A percentile compares a stretch with the other conserved stretches of the same genome.
phyloP scores from a whole-genome alignment of 2,888 invertebrate species.

The Rhagonycha fulva region DNA sequence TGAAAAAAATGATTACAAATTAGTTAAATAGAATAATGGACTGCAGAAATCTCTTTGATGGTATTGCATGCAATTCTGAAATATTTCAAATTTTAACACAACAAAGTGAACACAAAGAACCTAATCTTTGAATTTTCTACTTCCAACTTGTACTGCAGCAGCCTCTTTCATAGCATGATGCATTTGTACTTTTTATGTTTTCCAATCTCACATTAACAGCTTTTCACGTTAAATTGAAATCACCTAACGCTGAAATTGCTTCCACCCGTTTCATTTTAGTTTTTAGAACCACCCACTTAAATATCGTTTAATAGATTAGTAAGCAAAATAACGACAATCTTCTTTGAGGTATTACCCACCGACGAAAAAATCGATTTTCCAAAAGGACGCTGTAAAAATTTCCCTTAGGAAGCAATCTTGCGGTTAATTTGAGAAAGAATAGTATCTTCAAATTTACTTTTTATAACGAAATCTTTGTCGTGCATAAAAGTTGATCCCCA shows the following conservation, averaged over 20 bases:
- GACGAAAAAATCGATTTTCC: not conserved
- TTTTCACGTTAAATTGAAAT: too few relatives aligned
- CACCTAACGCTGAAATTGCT: too few relatives aligned
- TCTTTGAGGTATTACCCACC: too few relatives aligned
- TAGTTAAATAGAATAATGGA: not conserved
- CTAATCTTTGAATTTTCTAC: not conserved
- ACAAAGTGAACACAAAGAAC: not conserved
- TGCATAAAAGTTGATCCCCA: not conserved
- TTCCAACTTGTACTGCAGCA: not conserved
- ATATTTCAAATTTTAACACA: not conserved
- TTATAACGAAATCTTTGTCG: not conserved
- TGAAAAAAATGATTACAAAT: not conserved
- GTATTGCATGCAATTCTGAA: not conserved
- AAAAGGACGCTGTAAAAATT: not conserved
- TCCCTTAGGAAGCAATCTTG: not conserved
- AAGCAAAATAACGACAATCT: too few relatives aligned
- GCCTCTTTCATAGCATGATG: not conserved
- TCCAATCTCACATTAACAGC: not conserved
- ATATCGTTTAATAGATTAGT: too few relatives aligned
- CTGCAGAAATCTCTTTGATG: not conserved
- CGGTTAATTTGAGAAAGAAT: not conserved
- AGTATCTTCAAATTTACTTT: not conserved
- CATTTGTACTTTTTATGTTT: not conserved
- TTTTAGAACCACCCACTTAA: too few relatives aligned
- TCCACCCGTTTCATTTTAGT: too few relatives aligned